Conservation (phyloP, 2,888 invertebrate species). For the Branchellion lobata region DNA sequence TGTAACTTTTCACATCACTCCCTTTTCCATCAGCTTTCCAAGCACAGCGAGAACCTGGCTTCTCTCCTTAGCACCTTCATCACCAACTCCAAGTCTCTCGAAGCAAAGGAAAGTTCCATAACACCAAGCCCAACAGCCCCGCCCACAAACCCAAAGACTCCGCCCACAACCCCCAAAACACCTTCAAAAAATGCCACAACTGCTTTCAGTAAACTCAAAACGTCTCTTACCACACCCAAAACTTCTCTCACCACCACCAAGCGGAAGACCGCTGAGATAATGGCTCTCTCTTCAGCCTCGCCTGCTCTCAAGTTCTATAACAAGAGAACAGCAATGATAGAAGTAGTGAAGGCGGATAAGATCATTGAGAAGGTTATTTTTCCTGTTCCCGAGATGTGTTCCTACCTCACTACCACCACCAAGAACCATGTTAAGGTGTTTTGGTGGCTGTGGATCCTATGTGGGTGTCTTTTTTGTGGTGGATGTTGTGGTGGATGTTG, state of each 20-base stretch:
- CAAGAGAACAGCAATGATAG: constrained; percentile 96
- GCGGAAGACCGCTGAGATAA: constrained; percentile 48
- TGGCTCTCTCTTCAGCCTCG: constrained; percentile 64
- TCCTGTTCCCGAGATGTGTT: constrained; percentile 97
- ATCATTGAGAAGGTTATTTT: constrained; percentile 98
- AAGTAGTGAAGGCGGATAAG: constrained; percentile 92
- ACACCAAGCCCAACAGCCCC: background rate
- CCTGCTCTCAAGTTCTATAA: constrained; percentile 89
- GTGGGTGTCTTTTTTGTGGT: too few species aligned
- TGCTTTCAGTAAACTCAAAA: background rate
- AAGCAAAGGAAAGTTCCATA: background rate
- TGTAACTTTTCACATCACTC: background rate
- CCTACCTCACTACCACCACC: constrained; percentile 91
- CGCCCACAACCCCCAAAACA: background rate
- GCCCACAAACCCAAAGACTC: background rate
- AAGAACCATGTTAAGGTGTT: constrained; percentile 77
- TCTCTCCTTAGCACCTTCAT: background rate
- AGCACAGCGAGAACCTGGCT: constrained; percentile 11
- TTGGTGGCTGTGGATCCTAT: too few species aligned
- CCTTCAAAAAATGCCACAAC: background rate
- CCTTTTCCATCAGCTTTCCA: background rate
- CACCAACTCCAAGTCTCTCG: background rate
- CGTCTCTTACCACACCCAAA: too few species aligned
- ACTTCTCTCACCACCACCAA: constrained; percentile 61
- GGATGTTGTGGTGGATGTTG: too few species aligned